Conservation (phyloP, 37 sponge, comb jelly and placozoan genomes). For the Bolinopsis microptera region DNA sequence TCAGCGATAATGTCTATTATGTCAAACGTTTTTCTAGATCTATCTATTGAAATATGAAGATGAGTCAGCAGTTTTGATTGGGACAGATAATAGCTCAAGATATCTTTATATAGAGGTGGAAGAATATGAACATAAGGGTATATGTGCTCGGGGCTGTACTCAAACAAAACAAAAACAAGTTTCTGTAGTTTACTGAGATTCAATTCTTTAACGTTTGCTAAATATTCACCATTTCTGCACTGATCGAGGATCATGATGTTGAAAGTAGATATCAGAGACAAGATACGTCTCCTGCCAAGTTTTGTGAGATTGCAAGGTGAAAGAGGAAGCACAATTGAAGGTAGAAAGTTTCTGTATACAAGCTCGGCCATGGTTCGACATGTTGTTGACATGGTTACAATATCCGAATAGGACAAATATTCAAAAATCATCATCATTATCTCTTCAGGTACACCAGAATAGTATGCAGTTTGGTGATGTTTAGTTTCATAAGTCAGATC, state of each 20-base stretch:
- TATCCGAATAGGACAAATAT: not conserved
- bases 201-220: not conserved
- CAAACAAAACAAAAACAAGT: not conserved
- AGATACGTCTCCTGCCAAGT: not conserved
- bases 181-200: not conserved
- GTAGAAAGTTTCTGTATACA: not conserved
- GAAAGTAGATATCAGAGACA: not conserved
- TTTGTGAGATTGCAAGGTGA: not conserved
- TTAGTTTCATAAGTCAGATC: too few relatives aligned
- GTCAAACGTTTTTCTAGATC: not conserved
- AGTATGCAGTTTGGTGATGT: not conserved
- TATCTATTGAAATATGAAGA: not conserved
- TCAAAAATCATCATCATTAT: not conserved
- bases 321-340: not conserved
- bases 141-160: not conserved
- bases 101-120: not conserved
- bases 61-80: not conserved
- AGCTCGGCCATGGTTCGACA: not conserved
- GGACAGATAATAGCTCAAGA: not conserved
- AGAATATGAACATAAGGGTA: not conserved
- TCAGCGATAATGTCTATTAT: not conserved
- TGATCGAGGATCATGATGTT: not conserved
- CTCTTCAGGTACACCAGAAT: not conserved
- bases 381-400: not conserved
- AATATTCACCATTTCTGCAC: not conserved